Percentiles rank a stretch among this genome's conserved stretches.
phyloP scores from a whole-genome alignment of 2,888 invertebrate species.

The Drosophila tripunctata region DNA sequence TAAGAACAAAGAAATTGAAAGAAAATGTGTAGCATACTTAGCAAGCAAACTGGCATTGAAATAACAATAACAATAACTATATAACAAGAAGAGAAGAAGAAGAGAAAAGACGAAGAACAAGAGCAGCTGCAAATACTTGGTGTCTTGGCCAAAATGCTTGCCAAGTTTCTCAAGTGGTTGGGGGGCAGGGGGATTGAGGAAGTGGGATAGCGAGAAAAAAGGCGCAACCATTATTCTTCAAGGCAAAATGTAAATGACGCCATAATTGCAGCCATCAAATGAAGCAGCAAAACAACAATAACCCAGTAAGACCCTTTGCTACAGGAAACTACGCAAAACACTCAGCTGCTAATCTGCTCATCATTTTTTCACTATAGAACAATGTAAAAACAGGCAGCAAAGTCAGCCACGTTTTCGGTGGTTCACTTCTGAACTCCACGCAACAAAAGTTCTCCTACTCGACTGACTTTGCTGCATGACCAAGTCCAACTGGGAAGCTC shows the following conservation, averaged over 20 bases:
- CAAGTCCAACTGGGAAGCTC: too few relatives aligned
- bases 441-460: too few relatives aligned
- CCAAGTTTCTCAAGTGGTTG: slow-evolving; percentile 4
- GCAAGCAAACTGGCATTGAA: slow-evolving; percentile 73
- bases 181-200: background rate
- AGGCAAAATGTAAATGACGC: slow-evolving; percentile 78
- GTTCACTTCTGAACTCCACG: too few relatives aligned
- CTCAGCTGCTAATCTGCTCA: too few relatives aligned
- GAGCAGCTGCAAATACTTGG: slow-evolving; percentile 30
- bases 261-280: slow-evolving; percentile 79
- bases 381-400: background rate
- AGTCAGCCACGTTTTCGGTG: too few relatives aligned
- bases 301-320: too few relatives aligned
- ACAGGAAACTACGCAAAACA: too few relatives aligned
- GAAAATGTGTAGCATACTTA: slow-evolving; percentile 71
- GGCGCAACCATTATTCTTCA: slow-evolving; percentile 46
- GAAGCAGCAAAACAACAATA: slow-evolving; percentile 39
- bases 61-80: slow-evolving; percentile 48
- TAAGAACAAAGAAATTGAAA: slow-evolving; percentile 51
- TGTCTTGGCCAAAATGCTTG: slow-evolving; percentile 30
- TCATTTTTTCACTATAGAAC: too few relatives aligned
- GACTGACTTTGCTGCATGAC: too few relatives aligned
- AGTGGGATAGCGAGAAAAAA: background rate
- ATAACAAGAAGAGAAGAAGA: slow-evolving; percentile 5
- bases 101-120: background rate